phyloP scores from a whole-genome alignment of 2,113 vertebrate species.

The Semnornis frantzii region DNA sequence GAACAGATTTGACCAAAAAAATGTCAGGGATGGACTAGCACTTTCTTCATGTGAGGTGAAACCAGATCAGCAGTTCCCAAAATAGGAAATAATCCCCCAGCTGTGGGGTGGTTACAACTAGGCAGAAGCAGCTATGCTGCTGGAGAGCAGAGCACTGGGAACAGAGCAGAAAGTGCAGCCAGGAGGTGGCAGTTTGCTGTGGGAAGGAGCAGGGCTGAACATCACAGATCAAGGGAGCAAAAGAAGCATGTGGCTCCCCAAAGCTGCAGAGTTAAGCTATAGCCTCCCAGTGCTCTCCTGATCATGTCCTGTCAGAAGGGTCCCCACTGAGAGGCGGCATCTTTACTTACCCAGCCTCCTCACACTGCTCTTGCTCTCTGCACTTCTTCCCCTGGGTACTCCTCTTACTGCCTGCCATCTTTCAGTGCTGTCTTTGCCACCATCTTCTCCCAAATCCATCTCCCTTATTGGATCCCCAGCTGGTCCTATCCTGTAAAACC shows the following conservation, averaged over 20 bases:
- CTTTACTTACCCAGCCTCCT: background rate
- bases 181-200: background rate
- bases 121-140: background rate
- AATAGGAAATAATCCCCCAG: background rate
- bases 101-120: background rate
- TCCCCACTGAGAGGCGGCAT: background rate
- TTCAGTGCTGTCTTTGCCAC: background rate
- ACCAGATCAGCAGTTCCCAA: slow-evolving; percentile 17
- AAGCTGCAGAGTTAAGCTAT: background rate
- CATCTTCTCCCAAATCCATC: background rate
- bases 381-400: background rate
- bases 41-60: slow-evolving; percentile 10
- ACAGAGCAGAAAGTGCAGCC: background rate
- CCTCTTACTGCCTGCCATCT: background rate
- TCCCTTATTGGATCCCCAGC: background rate
- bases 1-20: background rate
- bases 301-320: background rate
- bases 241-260: background rate
- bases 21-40: background rate
- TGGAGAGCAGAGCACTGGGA: background rate
- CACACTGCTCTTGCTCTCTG: background rate
- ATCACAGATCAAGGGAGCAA: background rate
- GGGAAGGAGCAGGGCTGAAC: background rate
- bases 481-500: background rate
- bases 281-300: background rate